These are phyloP conservation scores for Cichladusa arquata DNA, from an alignment of 2,113 vertebrate genomes.

Conservation along the genomic window DNA sequence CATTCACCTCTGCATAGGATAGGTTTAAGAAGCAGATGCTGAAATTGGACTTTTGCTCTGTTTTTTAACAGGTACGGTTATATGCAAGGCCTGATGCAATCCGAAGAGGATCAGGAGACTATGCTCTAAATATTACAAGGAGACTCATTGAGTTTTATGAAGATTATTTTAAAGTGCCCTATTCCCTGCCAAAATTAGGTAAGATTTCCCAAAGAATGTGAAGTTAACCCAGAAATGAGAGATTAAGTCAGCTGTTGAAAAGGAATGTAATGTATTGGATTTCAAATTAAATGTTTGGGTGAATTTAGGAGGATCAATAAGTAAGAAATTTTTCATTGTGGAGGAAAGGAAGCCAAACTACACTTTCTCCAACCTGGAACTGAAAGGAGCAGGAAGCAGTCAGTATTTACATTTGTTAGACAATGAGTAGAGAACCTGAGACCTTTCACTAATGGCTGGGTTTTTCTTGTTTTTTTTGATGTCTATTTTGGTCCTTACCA, in stretches of 20 bases:
- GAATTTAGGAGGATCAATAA: constrained; percentile 14
- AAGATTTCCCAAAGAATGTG: constrained; percentile 66
- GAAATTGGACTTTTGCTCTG: constrained; percentile 16
- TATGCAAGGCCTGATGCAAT: constrained; percentile 95
- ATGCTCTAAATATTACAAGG: constrained; percentile 95
- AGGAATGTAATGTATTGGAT: neutral
- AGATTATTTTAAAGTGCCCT: constrained; percentile 97
- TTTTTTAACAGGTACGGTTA: constrained; percentile 86
- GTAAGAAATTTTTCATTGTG: neutral
- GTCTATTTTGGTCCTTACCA: neutral
- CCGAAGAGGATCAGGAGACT: constrained; percentile 92
- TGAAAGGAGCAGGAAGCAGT: neutral
- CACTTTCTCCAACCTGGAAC: neutral
- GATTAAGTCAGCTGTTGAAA: neutral
- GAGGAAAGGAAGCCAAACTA: neutral
- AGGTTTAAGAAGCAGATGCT: constrained; percentile 7
- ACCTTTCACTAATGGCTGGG: neutral
- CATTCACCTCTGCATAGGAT: neutral
- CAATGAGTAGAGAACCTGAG: neutral
- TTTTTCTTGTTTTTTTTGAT: neutral
- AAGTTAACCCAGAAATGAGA: neutral
- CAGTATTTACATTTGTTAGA: neutral
- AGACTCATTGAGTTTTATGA: constrained; percentile 96
- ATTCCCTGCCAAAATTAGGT: constrained; percentile 98
- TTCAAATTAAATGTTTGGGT: neutral